Conservation (phyloP, 1,140 invertebrate species). For the Carposina sasakii region DNA sequence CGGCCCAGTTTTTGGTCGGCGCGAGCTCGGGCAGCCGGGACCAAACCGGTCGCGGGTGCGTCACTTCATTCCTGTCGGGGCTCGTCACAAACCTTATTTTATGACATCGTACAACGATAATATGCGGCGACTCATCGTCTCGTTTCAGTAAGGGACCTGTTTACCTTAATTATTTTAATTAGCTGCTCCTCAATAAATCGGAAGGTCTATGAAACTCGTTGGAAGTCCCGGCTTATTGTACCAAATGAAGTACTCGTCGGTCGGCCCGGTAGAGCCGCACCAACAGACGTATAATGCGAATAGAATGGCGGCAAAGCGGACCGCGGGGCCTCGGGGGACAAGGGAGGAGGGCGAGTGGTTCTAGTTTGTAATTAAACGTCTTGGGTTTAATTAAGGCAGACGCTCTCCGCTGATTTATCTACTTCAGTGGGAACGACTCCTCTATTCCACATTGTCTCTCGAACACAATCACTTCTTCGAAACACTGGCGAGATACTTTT, state of each 20-base stretch:
- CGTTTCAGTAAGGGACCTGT: too few relatives aligned
- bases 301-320: conserved; percentile 9
- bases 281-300: neutral
- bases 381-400: conserved; percentile 39
- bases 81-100: too few relatives aligned
- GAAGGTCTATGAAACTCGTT: too few relatives aligned
- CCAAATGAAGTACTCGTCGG: conserved; percentile 30
- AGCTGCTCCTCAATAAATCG: too few relatives aligned
- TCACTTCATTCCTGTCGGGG: conserved; percentile 7
- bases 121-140: too few relatives aligned
- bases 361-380: conserved; percentile 40
- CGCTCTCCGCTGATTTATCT: conserved; percentile 35
- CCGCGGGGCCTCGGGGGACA: conserved; percentile 8
- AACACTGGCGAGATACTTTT: too few relatives aligned
- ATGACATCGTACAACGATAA: too few relatives aligned
- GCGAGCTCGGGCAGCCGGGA: neutral
- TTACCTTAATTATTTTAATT: too few relatives aligned
- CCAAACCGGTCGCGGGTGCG: neutral
- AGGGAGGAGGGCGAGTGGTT: conserved; percentile 6
- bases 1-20: conserved; percentile 1
- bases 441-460: too few relatives aligned
- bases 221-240: too few relatives aligned
- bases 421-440: conserved; percentile 17
- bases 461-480: too few relatives aligned
- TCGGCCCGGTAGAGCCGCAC: neutral